Evolutionary conservation across 1,140 invertebrate species (phyloP), one percentile per base, ranked within the genome.

Genomic region (Tribolium castaneum): DNA sequence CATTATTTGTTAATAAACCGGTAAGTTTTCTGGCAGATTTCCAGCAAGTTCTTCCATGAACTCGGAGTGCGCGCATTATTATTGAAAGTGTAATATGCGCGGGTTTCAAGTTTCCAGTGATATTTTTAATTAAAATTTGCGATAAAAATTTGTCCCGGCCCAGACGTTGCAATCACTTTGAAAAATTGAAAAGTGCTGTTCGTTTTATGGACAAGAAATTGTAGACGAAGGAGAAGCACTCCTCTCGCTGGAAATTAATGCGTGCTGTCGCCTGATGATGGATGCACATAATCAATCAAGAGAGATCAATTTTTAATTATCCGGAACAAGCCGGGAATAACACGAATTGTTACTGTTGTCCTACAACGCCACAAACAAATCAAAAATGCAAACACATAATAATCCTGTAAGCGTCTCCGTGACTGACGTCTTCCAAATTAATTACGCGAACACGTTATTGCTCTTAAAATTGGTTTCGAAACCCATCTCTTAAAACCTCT

Each of bases 271-370:
- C 54, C 19, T 59, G 54, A 59, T 59, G 54, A 59, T 59, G 54
- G 54, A 59, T 59, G 54, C 54, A 59, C 54, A 59, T 59, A 59
- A 59, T 59, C 54, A 59, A 59, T 59, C 54, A 59, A 59, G 54
- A 19, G 54, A 59, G 54, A 59, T 59, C 54, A 59, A 59, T 59
- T 59, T 59, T 59, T 59, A 59, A 59, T 59, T 59, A 59, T 59
- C 54, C n/a, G 30, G 6, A 22, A 59, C 54, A 59, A 59, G 54
- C 54, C 22, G 2, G 54, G 54, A 30, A 59, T 59, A 22, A 25
- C 54, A 59, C 5, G 54, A 59, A 59, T 30, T 59, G 54, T 59
- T 59, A 59, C 30, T 59, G n/a, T 59, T 59, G 13, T 7, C 13
- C 51, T 52, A 13, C 13, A 4, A 7, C 7, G 13, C 1, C 39